Percentiles rank a stretch among this genome's conserved stretches.
These are phyloP conservation scores for Campaea margaritaria DNA, from an alignment of 2,888 invertebrate species.

Conservation along the genomic window DNA sequence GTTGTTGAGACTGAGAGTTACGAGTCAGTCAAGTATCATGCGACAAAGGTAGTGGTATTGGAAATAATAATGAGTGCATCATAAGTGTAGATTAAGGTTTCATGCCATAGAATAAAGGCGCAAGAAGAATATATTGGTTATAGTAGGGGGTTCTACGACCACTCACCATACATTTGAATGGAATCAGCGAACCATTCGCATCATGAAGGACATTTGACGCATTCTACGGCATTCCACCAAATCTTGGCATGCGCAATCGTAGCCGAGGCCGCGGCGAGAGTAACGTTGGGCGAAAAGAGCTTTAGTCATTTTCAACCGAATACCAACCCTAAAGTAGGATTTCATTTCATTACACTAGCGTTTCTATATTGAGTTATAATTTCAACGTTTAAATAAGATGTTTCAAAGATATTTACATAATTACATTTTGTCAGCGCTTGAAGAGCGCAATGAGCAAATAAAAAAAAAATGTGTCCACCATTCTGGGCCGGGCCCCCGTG, in stretches of 20 bases:
- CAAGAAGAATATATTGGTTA: conserved; percentile 35
- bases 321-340: conserved; percentile 35
- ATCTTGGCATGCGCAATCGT: conserved; percentile 68
- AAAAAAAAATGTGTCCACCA: no score
- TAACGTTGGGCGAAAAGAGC: conserved; percentile 48
- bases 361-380: no score
- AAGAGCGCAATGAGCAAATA: no score
- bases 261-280: conserved; percentile 42
- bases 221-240: conserved; percentile 57
- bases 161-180: conserved; percentile 61
- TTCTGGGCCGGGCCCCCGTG: no score
- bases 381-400: no score
- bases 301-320: conserved; percentile 39
- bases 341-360: not conserved
- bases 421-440: no score
- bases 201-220: conserved; percentile 66
- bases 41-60: conserved; percentile 44
- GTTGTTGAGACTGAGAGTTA: not conserved
- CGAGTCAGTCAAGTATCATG: conserved; percentile 43
- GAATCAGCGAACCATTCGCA: conserved; percentile 55
- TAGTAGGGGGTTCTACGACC: conserved; percentile 59
- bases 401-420: no score
- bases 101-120: conserved; percentile 48
- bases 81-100: conserved; percentile 16
- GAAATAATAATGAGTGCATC: conserved; percentile 17